Percentiles rank a stretch among this genome's conserved stretches.
phyloP scores from a whole-genome alignment of 2,888 invertebrate genomes.

The Polia nebulosa region DNA sequence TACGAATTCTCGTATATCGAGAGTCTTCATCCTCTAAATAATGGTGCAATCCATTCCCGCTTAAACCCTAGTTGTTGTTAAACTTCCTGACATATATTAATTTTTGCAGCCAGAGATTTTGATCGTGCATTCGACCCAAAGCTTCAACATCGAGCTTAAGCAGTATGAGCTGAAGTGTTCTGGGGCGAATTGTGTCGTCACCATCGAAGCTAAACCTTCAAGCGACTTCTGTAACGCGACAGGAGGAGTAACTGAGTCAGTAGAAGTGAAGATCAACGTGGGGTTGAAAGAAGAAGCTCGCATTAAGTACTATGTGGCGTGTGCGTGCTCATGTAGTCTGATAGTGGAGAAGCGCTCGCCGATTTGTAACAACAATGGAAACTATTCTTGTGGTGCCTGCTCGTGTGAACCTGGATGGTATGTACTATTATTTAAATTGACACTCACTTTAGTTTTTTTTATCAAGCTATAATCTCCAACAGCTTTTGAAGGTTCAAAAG shows the following conservation, averaged over 20 bases:
- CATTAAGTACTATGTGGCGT: slow-evolving; percentile 80
- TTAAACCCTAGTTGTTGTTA: slow-evolving; percentile 25
- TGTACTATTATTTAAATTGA: slow-evolving; percentile 26
- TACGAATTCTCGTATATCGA: not conserved
- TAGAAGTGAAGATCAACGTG: slow-evolving; percentile 71
- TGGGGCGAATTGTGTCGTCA: slow-evolving; percentile 63
- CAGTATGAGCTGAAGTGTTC: slow-evolving; percentile 55
- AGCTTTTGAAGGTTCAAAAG: not conserved
- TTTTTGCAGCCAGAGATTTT: slow-evolving; percentile 45
- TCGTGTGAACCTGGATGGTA: slow-evolving; percentile 81
- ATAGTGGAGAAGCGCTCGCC: slow-evolving; percentile 79
- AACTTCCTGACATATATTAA: slow-evolving; percentile 17
- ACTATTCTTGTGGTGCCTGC: slow-evolving; percentile 92
- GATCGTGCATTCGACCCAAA: slow-evolving; percentile 72
- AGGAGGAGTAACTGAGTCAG: slow-evolving; percentile 67
- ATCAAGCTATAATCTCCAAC: not conserved
- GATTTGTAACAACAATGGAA: slow-evolving; percentile 86
- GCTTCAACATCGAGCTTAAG: slow-evolving; percentile 59
- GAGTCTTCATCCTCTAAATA: slow-evolving; percentile 34
- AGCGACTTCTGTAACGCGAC: slow-evolving; percentile 74
- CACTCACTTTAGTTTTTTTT: not conserved
- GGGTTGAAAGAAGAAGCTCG: slow-evolving; percentile 69
- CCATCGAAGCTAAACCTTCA: slow-evolving; percentile 65
- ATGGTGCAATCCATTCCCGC: slow-evolving; percentile 16
- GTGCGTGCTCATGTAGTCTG: slow-evolving; percentile 80